Evolutionary conservation across 2,113 vertebrate genomes (phyloP), one percentile per base, ranked within the genome.

Genomic region (Dryoscopus gambensis): DNA sequence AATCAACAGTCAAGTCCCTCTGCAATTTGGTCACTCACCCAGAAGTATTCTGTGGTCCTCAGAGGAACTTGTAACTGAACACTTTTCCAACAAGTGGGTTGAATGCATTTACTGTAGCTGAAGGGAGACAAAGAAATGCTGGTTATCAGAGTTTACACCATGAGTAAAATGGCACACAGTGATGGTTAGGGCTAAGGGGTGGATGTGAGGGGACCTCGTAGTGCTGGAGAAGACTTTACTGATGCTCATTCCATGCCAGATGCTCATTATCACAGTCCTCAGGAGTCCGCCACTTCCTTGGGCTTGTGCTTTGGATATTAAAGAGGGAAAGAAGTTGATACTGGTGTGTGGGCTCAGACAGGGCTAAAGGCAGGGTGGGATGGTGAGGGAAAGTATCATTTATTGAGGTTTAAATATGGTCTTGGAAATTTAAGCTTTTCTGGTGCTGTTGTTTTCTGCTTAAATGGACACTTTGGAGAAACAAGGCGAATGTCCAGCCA

Each of bases 1-100:
- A 95, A 96, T 84, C 79, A 95, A 21, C 79, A 68, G 83, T 70
- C 10, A 9, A 46, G 44, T 53, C 60, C 62, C n/a, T 76, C 62
- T 84, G 83, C 62, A 73, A 12, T 70, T 73, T 93, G 80, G 53
- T 90, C 88, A 69, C 57, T 95, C 68, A 67, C 30, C 16, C 64
- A 62, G 46, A 90, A 92, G 53, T 75, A 14, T 40, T 92, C 80
- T 78, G 47, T 40, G 25, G 13, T 52, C 60, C 57, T 87, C 50
- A 81, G 28, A 39, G n/a, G 53, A 84, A 64, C 82, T 44, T 75
- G 64, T 87, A 84, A 92, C 8, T 4, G 49, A 75, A 12, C 57
- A 46, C 84, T 90, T 92, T 93, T 70, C 40, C n/a, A 64, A 25
- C 16, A 84, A 91, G 15, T 73, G 52, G 42, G 25, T 71, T 87